A percentile compares a stretch with the other conserved stretches of the same genome.
phyloP scores from a whole-genome alignment of 1,140 invertebrate species.

The Drosophila takahashii region DNA sequence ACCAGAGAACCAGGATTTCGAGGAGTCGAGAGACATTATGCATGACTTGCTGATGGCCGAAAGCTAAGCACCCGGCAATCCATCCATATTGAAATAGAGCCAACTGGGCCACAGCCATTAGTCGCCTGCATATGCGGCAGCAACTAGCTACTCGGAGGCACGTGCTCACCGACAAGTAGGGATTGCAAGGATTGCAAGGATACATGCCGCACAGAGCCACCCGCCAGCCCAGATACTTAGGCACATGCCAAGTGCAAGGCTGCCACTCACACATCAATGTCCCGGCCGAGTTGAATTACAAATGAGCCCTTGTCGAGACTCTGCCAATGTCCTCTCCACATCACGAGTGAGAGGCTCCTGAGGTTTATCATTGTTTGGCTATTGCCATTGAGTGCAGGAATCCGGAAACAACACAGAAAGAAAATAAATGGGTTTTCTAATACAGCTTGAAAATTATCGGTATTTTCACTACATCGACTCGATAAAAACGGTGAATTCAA shows the following conservation, averaged over 20 bases:
- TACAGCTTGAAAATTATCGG: too few relatives aligned
- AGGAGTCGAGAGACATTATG: slow-evolving; percentile 40
- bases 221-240: slow-evolving; percentile 3
- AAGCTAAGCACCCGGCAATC: slow-evolving; percentile 62
- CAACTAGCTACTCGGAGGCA: slow-evolving; percentile 31
- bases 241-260: slow-evolving; percentile 46
- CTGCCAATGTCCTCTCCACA: slow-evolving; percentile 50
- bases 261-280: slow-evolving; percentile 63
- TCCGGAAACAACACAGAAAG: background rate
- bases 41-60: slow-evolving; percentile 49
- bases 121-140: background rate
- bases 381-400: slow-evolving; percentile 19
- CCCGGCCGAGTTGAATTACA: slow-evolving; percentile 69
- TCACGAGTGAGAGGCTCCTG: slow-evolving; percentile 50
- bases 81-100: slow-evolving; percentile 67
- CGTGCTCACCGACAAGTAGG: slow-evolving; percentile 42
- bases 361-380: slow-evolving; percentile 77
- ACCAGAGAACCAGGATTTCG: background rate
- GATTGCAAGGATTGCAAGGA: slow-evolving; percentile 38
- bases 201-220: slow-evolving; percentile 22
- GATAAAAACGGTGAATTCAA: too few relatives aligned
- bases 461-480: too few relatives aligned
- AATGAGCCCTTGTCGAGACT: slow-evolving; percentile 61
- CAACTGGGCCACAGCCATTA: slow-evolving; percentile 62
- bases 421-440: background rate